phyloP scores from a whole-genome alignment of 2,888 invertebrate genomes.

The Buathra laborator region DNA sequence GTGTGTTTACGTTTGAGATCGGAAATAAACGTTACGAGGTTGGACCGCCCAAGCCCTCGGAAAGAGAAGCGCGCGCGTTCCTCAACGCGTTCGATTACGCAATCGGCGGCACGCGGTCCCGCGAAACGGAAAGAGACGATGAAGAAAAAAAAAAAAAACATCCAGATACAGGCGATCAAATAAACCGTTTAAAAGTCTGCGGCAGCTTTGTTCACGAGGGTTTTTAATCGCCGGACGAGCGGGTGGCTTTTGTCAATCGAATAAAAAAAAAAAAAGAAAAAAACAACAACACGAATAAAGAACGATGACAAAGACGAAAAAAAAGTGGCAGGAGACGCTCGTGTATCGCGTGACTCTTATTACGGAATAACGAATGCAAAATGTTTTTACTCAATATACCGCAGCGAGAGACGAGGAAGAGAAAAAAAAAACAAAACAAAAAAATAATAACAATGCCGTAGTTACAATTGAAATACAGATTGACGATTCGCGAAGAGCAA shows the following conservation, averaged over 20 bases:
- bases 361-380: slow-evolving; percentile 47
- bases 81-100: slow-evolving; percentile 53
- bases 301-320: not conserved
- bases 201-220: not conserved
- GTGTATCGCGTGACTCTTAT: slow-evolving; percentile 49
- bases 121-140: slow-evolving; percentile 11
- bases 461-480: slow-evolving; percentile 5
- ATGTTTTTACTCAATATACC: not conserved
- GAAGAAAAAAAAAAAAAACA: not conserved
- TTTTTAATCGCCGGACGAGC: not conserved
- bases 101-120: slow-evolving; percentile 53
- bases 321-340: not conserved
- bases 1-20: slow-evolving; percentile 53
- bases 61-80: not conserved
- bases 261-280: not conserved
- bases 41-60: not conserved
- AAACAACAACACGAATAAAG: not conserved
- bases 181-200: not conserved
- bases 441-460: slow-evolving; percentile 32
- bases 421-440: not conserved
- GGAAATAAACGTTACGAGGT: slow-evolving; percentile 59
- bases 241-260: slow-evolving; percentile 5
- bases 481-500: not conserved
- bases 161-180: not conserved
- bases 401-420: not conserved